A percentile compares a stretch with the other conserved stretches of the same genome.
These are phyloP conservation scores for Plodia interpunctella DNA, from an alignment of 1,140 invertebrate species.

Conservation along the genomic window DNA sequence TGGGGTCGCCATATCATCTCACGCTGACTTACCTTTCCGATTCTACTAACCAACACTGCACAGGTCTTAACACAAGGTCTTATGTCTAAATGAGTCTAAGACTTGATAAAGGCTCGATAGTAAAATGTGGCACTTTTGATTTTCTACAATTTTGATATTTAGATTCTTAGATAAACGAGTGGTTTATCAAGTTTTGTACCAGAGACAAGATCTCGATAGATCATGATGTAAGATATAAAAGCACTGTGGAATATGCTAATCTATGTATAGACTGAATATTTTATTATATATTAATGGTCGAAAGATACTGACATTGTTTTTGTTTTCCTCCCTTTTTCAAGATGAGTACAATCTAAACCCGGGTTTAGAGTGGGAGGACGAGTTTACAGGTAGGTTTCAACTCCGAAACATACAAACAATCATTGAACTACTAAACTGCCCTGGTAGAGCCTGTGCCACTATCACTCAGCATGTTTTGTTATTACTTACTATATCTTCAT, in stretches of 20 bases:
- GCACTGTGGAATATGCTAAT: constrained; percentile 59
- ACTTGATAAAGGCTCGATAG: constrained; percentile 39
- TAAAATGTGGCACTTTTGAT: background rate
- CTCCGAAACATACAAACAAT: constrained; percentile 63
- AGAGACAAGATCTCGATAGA: constrained; percentile 31
- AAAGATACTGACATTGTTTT: constrained; percentile 79
- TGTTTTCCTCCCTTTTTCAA: constrained; percentile 90
- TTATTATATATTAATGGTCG: constrained; percentile 55
- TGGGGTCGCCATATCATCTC: constrained; percentile 70
- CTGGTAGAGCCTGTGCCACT: constrained; percentile 71
- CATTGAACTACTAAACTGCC: constrained; percentile 61
- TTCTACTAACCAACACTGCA: constrained; percentile 68
- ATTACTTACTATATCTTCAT: constrained; percentile 50
- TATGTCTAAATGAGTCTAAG: constrained; percentile 33
- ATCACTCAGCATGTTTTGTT: constrained; percentile 68
- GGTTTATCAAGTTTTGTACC: constrained; percentile 4
- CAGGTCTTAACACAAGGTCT: constrained; percentile 61
- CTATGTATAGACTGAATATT: constrained; percentile 62
- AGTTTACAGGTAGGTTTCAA: constrained; percentile 97
- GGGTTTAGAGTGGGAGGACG: constrained; percentile 99
- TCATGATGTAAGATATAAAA: constrained; percentile 67
- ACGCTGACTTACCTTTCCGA: constrained; percentile 65
- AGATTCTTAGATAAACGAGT: background rate
- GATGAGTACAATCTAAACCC: constrained; percentile 99
- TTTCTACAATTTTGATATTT: background rate